These are phyloP conservation scores for Poeciliopsis occidentalis DNA, from an alignment of 2,113 vertebrate species.

Conservation along the genomic window DNA sequence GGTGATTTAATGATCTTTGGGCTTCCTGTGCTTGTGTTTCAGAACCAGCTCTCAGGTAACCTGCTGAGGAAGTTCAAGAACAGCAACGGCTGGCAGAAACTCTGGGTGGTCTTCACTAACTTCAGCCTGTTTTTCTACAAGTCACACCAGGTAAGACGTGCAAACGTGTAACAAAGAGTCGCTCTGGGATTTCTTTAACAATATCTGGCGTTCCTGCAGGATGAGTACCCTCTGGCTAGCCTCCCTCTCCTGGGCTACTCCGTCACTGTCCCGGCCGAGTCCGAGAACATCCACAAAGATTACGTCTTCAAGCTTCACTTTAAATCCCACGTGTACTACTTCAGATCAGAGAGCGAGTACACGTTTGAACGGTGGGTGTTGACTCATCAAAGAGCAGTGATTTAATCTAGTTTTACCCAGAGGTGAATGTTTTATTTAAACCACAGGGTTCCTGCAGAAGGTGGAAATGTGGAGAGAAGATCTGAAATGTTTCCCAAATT, in stretches of 20 bases:
- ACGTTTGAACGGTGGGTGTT: conserved; percentile 89
- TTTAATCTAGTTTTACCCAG: too few relatives aligned
- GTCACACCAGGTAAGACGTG: conserved; percentile 84
- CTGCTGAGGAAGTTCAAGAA: conserved; percentile 98
- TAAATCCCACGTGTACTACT: conserved; percentile 98
- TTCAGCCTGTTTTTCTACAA: conserved; percentile 99
- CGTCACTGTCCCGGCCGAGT: conserved; percentile 90
- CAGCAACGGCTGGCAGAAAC: conserved; percentile 99
- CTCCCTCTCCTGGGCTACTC: conserved; percentile 96
- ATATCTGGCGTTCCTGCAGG: conserved; percentile 75
- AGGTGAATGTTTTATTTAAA: too few relatives aligned
- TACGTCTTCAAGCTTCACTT: conserved; percentile 98
- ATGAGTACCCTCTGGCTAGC: conserved; percentile 95
- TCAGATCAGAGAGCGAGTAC: conserved; percentile 97
- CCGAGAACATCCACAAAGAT: conserved; percentile 97
- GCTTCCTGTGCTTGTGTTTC: conserved; percentile 47
- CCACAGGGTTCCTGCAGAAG: too few relatives aligned
- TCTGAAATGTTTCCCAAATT: too few relatives aligned
- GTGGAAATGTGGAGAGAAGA: too few relatives aligned
- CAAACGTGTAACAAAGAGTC: neutral
- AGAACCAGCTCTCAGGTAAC: conserved; percentile 98
- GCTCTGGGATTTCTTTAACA: neutral
- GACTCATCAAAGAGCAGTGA: too few relatives aligned
- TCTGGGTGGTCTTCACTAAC: conserved; percentile 99
- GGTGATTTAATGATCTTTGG: neutral